These are phyloP conservation scores for Diachasmimorpha longicaudata DNA, from an alignment of 1,140 invertebrate genomes.

Conservation along the genomic window DNA sequence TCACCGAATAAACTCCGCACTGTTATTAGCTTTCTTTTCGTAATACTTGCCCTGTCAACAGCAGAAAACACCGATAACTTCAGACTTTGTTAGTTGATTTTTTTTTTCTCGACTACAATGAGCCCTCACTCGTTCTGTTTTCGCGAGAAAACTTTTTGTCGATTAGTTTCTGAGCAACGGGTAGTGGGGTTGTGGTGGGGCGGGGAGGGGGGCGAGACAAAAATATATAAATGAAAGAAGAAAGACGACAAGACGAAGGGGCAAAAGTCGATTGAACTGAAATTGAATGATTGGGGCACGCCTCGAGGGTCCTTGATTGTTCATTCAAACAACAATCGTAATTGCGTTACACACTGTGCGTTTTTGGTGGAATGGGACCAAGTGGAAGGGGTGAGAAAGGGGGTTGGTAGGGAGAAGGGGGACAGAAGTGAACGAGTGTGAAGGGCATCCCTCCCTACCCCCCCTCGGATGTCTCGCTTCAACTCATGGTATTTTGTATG, in stretches of 20 bases:
- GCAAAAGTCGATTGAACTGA: conserved; percentile 59
- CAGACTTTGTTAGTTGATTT: conserved; percentile 30
- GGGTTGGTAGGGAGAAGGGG: neutral
- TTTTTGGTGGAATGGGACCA: neutral
- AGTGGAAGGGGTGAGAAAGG: neutral
- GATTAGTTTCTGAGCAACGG: conserved; percentile 18
- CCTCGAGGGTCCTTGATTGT: conserved; percentile 64
- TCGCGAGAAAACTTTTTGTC: conserved; percentile 7
- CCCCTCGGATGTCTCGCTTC: neutral
- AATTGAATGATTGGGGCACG: conserved; percentile 63
- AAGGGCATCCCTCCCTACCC: conserved; percentile 8
- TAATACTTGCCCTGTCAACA: conserved; percentile 59
- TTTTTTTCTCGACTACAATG: conserved; percentile 1
- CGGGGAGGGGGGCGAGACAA: neutral
- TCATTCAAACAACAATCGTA: conserved; percentile 66
- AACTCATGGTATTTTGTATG: conserved; percentile 10
- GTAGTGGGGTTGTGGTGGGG: neutral
- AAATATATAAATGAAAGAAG: conserved; percentile 18
- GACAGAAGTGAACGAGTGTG: neutral
- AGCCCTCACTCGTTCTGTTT: neutral
- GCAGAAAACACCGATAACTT: conserved; percentile 51
- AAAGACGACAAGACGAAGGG: neutral
- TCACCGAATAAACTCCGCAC: conserved; percentile 24
- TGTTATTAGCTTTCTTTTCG: conserved; percentile 60
- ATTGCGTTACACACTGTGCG: conserved; percentile 58